phyloP scores from a whole-genome alignment of 2,797 vertebrate species.

The Acipenser transmontanus region DNA sequence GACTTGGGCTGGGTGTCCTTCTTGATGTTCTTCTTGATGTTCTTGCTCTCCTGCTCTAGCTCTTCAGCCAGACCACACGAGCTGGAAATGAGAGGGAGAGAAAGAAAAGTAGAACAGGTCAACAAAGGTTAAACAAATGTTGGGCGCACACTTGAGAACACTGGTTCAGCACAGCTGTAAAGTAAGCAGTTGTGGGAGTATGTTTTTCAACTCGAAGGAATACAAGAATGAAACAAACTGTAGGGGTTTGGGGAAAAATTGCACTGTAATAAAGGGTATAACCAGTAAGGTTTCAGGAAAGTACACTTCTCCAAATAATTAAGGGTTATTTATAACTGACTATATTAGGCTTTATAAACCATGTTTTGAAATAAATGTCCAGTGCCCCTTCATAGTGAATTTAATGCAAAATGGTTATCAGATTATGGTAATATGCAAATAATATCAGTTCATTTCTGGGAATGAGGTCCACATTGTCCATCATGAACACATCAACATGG shows the following conservation, averaged over 20 bases:
- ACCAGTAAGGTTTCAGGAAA: not conserved
- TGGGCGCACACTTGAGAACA: too few relatives aligned
- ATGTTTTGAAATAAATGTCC: too few relatives aligned
- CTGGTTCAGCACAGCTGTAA: too few relatives aligned
- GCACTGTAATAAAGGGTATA: not conserved
- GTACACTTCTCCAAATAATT: too few relatives aligned
- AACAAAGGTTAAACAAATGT: not conserved
- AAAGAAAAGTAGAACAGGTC: slow-evolving; percentile 7
- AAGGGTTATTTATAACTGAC: not conserved
- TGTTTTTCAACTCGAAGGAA: not conserved
- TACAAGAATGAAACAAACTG: too few relatives aligned
- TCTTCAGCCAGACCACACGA: slow-evolving; percentile 91
- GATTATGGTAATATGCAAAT: too few relatives aligned
- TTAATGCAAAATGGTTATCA: too few relatives aligned
- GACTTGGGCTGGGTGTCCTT: slow-evolving; percentile 65
- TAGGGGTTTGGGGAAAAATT: not conserved
- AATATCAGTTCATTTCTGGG: too few relatives aligned
- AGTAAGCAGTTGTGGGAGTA: too few relatives aligned
- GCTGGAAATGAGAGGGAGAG: slow-evolving; percentile 45
- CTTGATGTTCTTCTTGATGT: slow-evolving; percentile 25
- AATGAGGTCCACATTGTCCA: too few relatives aligned
- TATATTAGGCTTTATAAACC: not conserved
- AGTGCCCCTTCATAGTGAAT: too few relatives aligned
- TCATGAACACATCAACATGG: too few relatives aligned
- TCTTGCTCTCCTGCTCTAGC: slow-evolving; percentile 63